Evolutionary conservation across 2,888 invertebrate species (phyloP).

Genomic region (Hoplodrina ambigua): DNA sequence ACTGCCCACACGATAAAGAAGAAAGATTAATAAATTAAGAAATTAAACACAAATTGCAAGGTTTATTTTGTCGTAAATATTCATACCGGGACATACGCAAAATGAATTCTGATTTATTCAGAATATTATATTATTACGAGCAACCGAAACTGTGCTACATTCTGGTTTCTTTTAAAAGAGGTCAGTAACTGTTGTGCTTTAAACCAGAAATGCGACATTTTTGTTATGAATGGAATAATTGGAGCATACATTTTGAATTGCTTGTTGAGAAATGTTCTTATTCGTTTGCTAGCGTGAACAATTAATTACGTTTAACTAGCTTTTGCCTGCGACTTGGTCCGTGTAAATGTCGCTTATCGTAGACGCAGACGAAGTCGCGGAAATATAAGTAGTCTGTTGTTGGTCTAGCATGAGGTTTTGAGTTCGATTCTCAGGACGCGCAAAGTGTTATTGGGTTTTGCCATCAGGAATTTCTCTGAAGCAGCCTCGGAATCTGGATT

Average conservation of each 20-base stretch:
- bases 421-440: too few species aligned
- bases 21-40: too few species aligned
- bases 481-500: too few species aligned
- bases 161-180: conserved; percentile 37
- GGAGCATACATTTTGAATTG: conserved; percentile 33
- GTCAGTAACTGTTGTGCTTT: conserved; percentile 27
- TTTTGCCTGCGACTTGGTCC: too few species aligned
- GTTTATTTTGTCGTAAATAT: conserved; percentile 45
- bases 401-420: too few species aligned
- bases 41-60: conserved; percentile 21
- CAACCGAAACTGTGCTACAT: conserved; percentile 28
- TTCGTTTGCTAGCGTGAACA: conserved; percentile 11
- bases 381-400: too few species aligned
- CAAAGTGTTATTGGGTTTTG: too few species aligned
- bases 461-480: too few species aligned
- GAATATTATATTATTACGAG: conserved; percentile 42
- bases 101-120: conserved; percentile 56
- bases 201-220: conserved; percentile 29
- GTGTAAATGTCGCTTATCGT: too few species aligned
- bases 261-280: conserved; percentile 31
- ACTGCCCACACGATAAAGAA: too few species aligned
- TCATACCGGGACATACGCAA: conserved; percentile 29
- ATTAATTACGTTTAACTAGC: neutral
- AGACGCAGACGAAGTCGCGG: too few species aligned
- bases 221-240: conserved; percentile 40